Base-by-base conservation (phyloP, 2,888 invertebrate genomes). In the Hirtodrosophila trivittata region DNA sequence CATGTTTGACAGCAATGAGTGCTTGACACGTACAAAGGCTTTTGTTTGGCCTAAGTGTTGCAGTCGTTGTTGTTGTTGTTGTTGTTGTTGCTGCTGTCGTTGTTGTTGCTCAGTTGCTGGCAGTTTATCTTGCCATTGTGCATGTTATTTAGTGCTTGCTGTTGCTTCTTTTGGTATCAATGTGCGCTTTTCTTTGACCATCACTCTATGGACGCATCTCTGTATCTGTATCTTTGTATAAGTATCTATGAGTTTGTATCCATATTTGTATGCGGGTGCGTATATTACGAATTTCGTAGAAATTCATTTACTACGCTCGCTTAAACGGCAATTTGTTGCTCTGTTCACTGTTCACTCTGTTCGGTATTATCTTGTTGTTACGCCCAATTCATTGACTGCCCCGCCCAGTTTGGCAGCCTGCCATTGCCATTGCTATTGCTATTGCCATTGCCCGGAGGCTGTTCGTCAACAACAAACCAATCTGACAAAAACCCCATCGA, bases 1-100 rank as follows among this genome's bases (percentile, higher is more conserved):
- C 81, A 70, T 84, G 80, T 81, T 84, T 84, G 80, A 77, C 80
- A 77, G 80, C 84, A 81, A 84, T 81, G 80, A 84, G 81, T 75
- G 77, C 81, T 81, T 84, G 84, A 81, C 80, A 81, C 80, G 80
- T 84, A 81, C 81, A 81, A 81, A 75, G 73, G 75, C 80, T 67
- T 84, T 81, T 81, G 80, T 81, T 77, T 66, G 77, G 52, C 35
- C 73, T 25, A 67, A 75, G 75, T 69, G 80, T 71, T 71, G 63
- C 26, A 43, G 45, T 30, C 49, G 43, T 59, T 59, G 41, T 47
- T 68, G 49, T 26, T 35, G 14, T 38, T 30, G 49, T 26, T 52
- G 47, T 30, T 50, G 58, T 12, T 63, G 42, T 32, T 49, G 32
- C 39, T 43, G 45, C 28, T 41, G 16, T 12, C 16, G 25, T 10